A percentile compares a stretch with the other conserved stretches of the same genome.
Evolutionary conservation across 1,140 invertebrate species (phyloP).

Genomic region (Aphaenogaster rudis): DNA sequence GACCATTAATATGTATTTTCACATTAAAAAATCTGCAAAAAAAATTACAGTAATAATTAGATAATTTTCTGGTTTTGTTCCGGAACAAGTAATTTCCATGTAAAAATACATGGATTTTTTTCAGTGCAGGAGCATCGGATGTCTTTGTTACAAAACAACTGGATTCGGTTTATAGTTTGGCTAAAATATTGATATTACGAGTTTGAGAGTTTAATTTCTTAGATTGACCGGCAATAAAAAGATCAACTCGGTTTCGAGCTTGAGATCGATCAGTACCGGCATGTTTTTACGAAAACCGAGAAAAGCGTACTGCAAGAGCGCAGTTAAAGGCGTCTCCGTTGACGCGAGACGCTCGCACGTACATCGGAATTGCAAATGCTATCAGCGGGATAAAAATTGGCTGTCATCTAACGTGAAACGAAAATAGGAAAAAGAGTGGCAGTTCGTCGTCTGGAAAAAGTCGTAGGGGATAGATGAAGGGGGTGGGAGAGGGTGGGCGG

Average conservation of each 20-base stretch:
- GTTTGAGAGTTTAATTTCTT: neutral
- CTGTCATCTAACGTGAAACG: conserved; percentile 84
- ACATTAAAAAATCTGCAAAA: too few relatives aligned
- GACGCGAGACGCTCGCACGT: conserved; percentile 40
- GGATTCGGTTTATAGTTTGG: neutral
- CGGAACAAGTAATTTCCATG: too few relatives aligned
- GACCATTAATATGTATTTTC: too few relatives aligned
- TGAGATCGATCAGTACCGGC: conserved; percentile 15
- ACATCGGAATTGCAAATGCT: conserved; percentile 86
- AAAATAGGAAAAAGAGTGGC: conserved; percentile 57
- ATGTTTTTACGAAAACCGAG: neutral
- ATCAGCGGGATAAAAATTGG: conserved; percentile 86
- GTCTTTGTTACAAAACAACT: neutral
- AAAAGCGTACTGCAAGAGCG: neutral
- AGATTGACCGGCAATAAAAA: neutral
- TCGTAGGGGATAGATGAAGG: neutral
- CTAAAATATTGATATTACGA: neutral
- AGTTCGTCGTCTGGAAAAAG: neutral
- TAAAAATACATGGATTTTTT: too few relatives aligned
- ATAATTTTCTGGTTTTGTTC: too few relatives aligned
- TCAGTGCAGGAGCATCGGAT: neutral
- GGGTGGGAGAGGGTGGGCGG: neutral
- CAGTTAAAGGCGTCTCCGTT: conserved; percentile 18
- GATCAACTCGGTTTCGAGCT: neutral
- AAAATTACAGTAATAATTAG: too few relatives aligned